Conservation (phyloP, 1,140 invertebrate genomes). For the Forficula auricularia region DNA sequence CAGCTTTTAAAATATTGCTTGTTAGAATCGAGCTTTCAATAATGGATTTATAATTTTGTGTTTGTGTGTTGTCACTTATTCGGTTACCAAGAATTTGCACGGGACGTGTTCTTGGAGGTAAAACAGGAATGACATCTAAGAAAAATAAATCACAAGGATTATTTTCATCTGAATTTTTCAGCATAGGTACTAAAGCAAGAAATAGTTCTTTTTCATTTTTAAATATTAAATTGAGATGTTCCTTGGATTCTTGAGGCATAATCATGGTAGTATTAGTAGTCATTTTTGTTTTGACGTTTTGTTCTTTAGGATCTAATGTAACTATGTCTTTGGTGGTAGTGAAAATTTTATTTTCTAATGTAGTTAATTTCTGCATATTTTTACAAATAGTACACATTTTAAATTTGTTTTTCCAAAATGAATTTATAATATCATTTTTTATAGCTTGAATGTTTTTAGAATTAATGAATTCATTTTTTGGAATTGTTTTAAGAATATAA, state of each 20-base stretch:
- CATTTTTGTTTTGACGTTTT: slow-evolving; percentile 22
- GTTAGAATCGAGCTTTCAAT: slow-evolving; percentile 41
- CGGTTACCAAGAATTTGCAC: slow-evolving; percentile 48
- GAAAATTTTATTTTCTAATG: slow-evolving; percentile 21
- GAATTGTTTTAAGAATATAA: background rate
- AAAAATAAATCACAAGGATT: slow-evolving; percentile 81
- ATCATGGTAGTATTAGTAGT: slow-evolving; percentile 26
- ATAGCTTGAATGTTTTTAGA: background rate
- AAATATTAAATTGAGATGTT: slow-evolving; percentile 60
- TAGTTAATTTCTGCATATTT: no score
- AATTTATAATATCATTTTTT: no score
- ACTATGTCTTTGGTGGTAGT: slow-evolving; percentile 17
- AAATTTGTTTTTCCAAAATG: no score
- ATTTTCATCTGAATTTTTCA: slow-evolving; percentile 33
- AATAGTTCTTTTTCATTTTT: slow-evolving; percentile 54
- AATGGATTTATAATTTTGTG: slow-evolving; percentile 49
- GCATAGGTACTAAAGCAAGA: slow-evolving; percentile 48
- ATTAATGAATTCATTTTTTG: background rate
- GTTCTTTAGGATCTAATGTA: slow-evolving; percentile 23
- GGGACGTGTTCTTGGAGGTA: slow-evolving; percentile 73
- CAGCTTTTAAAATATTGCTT: slow-evolving; percentile 42
- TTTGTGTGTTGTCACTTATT: slow-evolving; percentile 66
- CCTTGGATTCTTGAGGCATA: slow-evolving; percentile 43
- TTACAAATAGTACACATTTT: no score
- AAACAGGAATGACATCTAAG: slow-evolving; percentile 62